Base-by-base conservation (phyloP, 2,888 invertebrate genomes). In the Venusia cambrica region DNA sequence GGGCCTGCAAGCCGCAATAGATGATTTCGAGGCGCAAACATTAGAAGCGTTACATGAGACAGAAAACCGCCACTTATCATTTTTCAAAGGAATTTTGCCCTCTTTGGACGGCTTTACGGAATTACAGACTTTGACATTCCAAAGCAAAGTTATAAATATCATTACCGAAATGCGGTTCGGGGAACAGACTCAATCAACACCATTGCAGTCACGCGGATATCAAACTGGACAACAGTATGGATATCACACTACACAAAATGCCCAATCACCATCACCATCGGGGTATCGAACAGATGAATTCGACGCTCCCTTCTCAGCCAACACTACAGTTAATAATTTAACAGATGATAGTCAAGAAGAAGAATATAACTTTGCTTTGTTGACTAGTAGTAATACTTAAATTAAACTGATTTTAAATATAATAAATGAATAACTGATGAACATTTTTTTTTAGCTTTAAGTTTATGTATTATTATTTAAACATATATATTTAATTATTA, bases 1-100 rank as follows among this genome's bases (percentile, higher is more conserved):
- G 24, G 17, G 11, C 31, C 31, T 13, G 22, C 9, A 11, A 9
- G 5, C 6, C 31, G 21, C 15, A 21, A 21, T 21, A 6, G 30
- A 30, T 21, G 30, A 51, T 31, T 53, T 53, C 36, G 48, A 54
- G 38, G 34, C 29, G 28, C 32, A 50, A 48, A 2, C 38, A 3
- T 48, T 50, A 48, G 29, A 55, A 38, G 42, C 45, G 31, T 37
- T 50, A 32, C 27, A 55, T 12, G 46, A 48, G 36, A 36, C 34
- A 43, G 49, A 54, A 50, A 53, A 51, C 29, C 44, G 51, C 44
- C 52, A 52, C 39, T 48, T 52, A 35, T 48, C 48, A 35, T 54
- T 51, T 55, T 49, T 51, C 20, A 53, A 49, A 47, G 54, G 48
- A 39, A 52, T 54, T 49, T 44, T 52, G 52, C 52, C 54, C 35